Percentiles rank a stretch among this genome's conserved stretches.
Conservation (phyloP, 2,113 vertebrate genomes). For the Baryphthengus martii region DNA sequence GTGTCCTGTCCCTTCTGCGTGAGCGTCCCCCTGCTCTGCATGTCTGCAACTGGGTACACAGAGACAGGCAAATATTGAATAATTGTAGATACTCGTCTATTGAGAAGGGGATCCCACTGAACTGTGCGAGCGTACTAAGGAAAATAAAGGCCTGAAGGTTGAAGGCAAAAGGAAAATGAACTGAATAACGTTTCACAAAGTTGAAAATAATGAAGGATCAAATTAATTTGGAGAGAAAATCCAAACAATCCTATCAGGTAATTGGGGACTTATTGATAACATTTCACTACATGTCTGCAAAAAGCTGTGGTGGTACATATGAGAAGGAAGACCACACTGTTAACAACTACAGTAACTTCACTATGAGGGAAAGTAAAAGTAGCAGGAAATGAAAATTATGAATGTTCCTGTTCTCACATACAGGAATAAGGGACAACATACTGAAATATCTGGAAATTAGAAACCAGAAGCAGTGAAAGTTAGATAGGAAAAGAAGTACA, state of each 20-base stretch:
- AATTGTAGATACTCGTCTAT: not conserved
- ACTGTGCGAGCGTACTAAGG: accelerated
- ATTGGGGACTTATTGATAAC: not conserved
- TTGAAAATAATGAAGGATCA: not conserved
- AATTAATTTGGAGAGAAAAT: constrained; percentile 5
- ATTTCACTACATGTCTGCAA: not conserved
- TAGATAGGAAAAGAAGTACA: not conserved
- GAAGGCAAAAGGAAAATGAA: not conserved
- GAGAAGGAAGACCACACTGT: not conserved
- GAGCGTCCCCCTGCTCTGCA: not conserved
- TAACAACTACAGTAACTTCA: not conserved
- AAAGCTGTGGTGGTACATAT: not conserved
- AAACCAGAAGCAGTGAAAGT: not conserved
- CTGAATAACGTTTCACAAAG: not conserved
- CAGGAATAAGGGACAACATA: not conserved
- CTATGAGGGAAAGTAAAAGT: not conserved
- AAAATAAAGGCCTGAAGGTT: not conserved
- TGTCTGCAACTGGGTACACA: not conserved
- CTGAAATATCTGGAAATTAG: not conserved
- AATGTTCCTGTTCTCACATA: not conserved
- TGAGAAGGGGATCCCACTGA: not conserved
- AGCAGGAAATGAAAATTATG: not conserved
- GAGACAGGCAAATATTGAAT: not conserved
- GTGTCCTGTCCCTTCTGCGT: not conserved
- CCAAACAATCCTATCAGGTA: not conserved